Base-by-base conservation (phyloP, 2,113 vertebrate species). In the Thomomys bottae region DNA sequence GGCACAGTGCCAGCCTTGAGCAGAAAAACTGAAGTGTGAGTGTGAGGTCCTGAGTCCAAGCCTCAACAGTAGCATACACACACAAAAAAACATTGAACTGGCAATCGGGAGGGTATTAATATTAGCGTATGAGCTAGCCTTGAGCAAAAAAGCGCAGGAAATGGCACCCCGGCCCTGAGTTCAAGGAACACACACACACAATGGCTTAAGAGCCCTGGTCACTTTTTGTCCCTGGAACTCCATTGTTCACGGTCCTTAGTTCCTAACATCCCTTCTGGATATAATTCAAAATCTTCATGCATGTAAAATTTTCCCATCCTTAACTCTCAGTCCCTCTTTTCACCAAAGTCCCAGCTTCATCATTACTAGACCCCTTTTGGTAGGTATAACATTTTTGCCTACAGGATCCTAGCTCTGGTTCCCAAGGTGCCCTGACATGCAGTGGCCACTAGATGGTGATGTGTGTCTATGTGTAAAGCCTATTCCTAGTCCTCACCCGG, bases 381-480 rank as follows among this genome's bases (percentile, higher is more conserved):
- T 9, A 12, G n/a, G 49, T 54, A 15, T 4, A 23, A 1, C 8
- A 45, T 82, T 84, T 67, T 79, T 94, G 21, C 14, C 36, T 26
- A 28, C 6, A 10, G 30, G 30, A 64, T 34, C 11, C 64, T 59
- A 38, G 63, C 5, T 76, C 59, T 84, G n/a, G 57, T 32, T 80
- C 42, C 57, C 64, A 73, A 8, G 57, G 20, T 20, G 45, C 18
- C 10, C 28, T 82, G 34, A 71, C 75, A 67, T 30, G 0, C 5
- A 9, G 0, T 0, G 2, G 59, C 87, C 96, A 94, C 84, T 90
- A 96, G 95, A 76, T 89, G 92, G 88, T 61, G 84, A 59, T 93
- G 18, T 89, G 68, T 32, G 49, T 28, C 70, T 84, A 36, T 54
- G 61, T 10, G 1, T 20, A 66, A 84, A n/a, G 45, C 72, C 1